These are phyloP conservation scores for Aegithalos caudatus DNA, from an alignment of 2,113 vertebrate genomes.

Conservation along the genomic window DNA sequence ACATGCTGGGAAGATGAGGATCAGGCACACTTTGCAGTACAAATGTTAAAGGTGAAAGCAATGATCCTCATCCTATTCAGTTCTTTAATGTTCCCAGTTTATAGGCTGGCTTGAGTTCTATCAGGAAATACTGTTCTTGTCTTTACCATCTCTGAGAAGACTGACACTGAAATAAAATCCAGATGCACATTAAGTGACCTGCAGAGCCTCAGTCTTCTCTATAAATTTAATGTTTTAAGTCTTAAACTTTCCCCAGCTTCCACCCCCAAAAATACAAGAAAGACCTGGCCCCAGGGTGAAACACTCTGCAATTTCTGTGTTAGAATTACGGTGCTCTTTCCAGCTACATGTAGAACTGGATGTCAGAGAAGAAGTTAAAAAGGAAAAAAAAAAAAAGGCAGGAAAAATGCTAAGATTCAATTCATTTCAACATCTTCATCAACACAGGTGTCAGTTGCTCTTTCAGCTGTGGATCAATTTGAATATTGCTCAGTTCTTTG, in stretches of 20 bases:
- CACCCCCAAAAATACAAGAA: background rate
- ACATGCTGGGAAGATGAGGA: background rate
- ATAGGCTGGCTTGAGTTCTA: background rate
- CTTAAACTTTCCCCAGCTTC: background rate
- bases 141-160: background rate
- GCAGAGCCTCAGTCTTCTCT: background rate
- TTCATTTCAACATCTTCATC: slow-evolving; percentile 71
- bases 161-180: background rate
- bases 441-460: slow-evolving; percentile 66
- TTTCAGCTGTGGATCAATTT: slow-evolving; percentile 54
- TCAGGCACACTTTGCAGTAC: background rate
- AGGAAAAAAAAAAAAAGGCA: background rate
- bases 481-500: slow-evolving; percentile 60
- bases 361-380: background rate
- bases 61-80: background rate
- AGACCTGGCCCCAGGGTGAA: background rate
- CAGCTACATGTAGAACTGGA: background rate
- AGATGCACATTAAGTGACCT: background rate
- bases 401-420: background rate
- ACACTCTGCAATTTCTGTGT: background rate
- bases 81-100: background rate
- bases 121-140: background rate
- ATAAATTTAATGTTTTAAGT: background rate
- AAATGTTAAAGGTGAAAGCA: background rate
- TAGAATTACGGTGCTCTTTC: background rate